Conservation (phyloP, 2,113 vertebrate species). For the Willisornis vidua region DNA sequence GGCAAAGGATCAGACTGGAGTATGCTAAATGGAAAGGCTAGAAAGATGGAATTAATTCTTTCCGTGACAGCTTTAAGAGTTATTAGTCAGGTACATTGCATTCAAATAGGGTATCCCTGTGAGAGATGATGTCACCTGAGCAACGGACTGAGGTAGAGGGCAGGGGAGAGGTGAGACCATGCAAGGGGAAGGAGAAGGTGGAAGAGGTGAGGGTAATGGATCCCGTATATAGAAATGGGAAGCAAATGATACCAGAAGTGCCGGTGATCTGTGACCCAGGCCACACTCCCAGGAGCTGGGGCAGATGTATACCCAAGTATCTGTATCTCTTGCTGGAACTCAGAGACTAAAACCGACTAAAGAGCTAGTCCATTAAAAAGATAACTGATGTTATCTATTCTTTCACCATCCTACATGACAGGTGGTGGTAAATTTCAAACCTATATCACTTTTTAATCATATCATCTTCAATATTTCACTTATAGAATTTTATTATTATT, state of each 20-base stretch:
- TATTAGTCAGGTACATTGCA: background rate
- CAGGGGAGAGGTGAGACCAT: background rate
- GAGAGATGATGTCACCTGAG: background rate
- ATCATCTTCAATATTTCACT: background rate
- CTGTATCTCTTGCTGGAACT: background rate
- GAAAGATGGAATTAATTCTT: background rate
- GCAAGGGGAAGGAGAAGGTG: background rate
- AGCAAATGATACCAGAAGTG: background rate
- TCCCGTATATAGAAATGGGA: rapidly evolving
- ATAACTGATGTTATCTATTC: background rate
- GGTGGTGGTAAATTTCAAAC: background rate
- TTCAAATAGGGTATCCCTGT: background rate
- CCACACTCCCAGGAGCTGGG: background rate
- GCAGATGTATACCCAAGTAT: background rate
- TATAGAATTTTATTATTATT: background rate
- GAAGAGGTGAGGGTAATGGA: background rate
- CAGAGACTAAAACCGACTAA: background rate
- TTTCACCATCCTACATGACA: background rate
- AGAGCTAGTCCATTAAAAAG: background rate
- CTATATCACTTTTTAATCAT: background rate
- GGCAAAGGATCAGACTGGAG: background rate
- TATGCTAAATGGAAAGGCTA: background rate
- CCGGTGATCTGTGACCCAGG: background rate
- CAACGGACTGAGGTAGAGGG: background rate
- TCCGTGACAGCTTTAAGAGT: background rate